Evolutionary conservation across 2,797 vertebrate genomes (phyloP).

Genomic region (Ispidina lecontei): DNA sequence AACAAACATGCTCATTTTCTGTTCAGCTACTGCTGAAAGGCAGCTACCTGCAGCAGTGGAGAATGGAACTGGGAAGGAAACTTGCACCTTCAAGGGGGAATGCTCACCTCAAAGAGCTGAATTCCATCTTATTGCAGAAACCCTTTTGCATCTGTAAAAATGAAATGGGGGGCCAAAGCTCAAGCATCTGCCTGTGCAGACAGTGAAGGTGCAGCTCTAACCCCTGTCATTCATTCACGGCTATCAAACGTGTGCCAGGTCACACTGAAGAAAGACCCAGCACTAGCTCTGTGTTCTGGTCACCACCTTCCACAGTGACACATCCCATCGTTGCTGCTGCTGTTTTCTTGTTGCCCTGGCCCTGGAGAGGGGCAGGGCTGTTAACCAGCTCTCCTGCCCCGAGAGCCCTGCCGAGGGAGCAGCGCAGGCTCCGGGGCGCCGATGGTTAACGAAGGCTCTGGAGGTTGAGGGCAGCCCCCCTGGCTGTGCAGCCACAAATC

Average conservation of each 20-base stretch:
- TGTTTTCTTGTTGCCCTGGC: background rate
- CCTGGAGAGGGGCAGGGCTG: background rate
- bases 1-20: background rate
- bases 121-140: background rate
- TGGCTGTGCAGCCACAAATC: conserved; percentile 48
- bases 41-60: background rate
- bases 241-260: fast-evolving
- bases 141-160: background rate
- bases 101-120: background rate
- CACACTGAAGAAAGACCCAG: too few species aligned
- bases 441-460: conserved; percentile 22
- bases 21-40: background rate
- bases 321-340: background rate
- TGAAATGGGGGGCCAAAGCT: background rate
- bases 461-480: background rate
- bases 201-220: background rate
- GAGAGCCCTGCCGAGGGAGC: background rate
- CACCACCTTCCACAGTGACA: background rate
- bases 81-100: background rate
- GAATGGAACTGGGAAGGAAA: background rate
- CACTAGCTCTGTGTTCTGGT: fast-evolving
- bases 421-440: background rate
- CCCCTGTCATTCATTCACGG: fast-evolving
- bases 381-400: background rate
- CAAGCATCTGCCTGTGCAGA: fast-evolving